Evolutionary conservation across 2,888 invertebrate species (phyloP), one percentile per base, ranked within the genome.

Genomic region (Sminthurides aquaticus): DNA sequence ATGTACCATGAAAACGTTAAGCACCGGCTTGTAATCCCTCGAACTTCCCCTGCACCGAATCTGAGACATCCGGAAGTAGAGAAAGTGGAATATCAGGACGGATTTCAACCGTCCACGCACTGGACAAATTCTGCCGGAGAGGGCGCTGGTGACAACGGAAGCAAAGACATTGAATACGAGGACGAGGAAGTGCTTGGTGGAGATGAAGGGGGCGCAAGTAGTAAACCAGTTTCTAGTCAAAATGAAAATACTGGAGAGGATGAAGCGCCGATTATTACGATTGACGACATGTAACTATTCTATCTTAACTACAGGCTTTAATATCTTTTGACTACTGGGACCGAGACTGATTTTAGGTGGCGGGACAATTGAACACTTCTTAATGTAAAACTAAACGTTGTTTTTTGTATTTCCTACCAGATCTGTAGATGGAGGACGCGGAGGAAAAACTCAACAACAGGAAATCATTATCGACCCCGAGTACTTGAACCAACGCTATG

Each of bases 401-500:
- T n/a, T n/a, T 43, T 43, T 43, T 43, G 18, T 59, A 24, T 22
- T 59, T 8, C 5, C 1, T 34, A 34, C 2, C n/a, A 64, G 64
- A 26, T 60, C 60, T 56, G 65, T 65, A 2, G 59, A 61, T 49
- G 65, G 60, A 22, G 61, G 61, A 52, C 22, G 61, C 43, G 59
- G 64, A 8, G 57, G 56, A 15, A 48, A 52, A 25, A 15, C 64
- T 54, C 59, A 60, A 28, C 58, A 57, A 49, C 65, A 65, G 26
- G 65, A 65, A 24, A 60, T 65, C 48, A 65, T 65, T 48, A 56
- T 65, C 11, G 65, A 65, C 34, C 60, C 67, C 20, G 70, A 64
- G 24, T 73, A 73, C 63, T 59, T 67, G 48, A 66, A 66, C 26
- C 71, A 71, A 54, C 52, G 73, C 3, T 73, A 73, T 54, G 73